Evolutionary conservation across 2,113 vertebrate genomes (phyloP).

Genomic region (Paracanthobrama guichenoti): DNA sequence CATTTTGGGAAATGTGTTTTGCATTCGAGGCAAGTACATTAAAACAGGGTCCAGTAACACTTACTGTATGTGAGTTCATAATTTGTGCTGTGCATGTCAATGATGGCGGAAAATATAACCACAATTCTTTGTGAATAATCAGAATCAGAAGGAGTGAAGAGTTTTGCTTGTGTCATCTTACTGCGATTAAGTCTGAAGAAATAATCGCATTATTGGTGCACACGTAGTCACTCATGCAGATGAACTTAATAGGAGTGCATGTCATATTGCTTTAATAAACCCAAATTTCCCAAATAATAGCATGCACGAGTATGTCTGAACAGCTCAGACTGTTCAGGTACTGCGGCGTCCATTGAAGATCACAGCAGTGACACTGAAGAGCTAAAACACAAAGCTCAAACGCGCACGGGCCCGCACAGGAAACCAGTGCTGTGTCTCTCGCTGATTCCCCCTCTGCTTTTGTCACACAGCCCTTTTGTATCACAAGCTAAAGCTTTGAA

Average conservation of each 20-base stretch:
- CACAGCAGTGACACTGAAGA: not conserved
- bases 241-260: not conserved
- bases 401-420: not conserved
- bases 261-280: not conserved
- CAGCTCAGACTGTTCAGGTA: not conserved
- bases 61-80: no score
- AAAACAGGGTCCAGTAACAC: no score
- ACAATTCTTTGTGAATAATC: no score
- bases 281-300: not conserved
- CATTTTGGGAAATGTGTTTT: no score
- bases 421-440: not conserved
- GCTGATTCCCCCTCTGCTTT: conserved; percentile 52
- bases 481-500: conserved; percentile 68
- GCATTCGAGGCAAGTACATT: no score
- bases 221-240: no score
- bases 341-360: not conserved
- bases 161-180: no score
- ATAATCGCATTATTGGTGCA: no score
- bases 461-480: conserved; percentile 55
- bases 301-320: not conserved
- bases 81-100: no score
- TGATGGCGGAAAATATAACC: no score
- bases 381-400: conserved; percentile 2
- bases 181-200: no score
- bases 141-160: no score